Conservation (phyloP, 2,888 invertebrate genomes). For the Ophion costatus region DNA sequence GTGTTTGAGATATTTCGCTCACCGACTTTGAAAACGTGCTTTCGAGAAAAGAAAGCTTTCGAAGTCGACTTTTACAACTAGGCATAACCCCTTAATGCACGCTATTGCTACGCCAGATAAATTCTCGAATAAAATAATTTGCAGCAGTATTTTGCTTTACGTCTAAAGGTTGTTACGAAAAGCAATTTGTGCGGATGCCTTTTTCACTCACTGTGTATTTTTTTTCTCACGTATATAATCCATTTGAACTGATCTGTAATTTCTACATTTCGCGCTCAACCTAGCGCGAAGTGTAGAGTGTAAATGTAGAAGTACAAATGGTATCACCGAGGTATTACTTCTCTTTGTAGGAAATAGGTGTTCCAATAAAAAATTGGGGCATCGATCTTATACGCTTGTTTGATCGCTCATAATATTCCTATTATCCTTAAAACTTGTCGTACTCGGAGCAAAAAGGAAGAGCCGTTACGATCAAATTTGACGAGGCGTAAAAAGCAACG, state of each 20-base stretch:
- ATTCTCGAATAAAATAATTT: too few relatives aligned
- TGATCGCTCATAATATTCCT: background rate
- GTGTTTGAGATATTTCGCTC: too few relatives aligned
- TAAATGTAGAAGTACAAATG: background rate
- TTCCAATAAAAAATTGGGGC: background rate
- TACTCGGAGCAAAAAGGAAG: background rate
- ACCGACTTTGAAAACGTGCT: too few relatives aligned
- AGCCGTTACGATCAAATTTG: conserved; percentile 2
- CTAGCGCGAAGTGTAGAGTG: background rate
- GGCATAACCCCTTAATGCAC: too few relatives aligned
- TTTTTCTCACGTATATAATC: background rate
- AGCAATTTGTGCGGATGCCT: too few relatives aligned
- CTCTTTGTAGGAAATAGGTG: background rate
- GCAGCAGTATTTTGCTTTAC: too few relatives aligned
- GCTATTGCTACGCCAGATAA: too few relatives aligned
- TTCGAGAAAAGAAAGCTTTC: too few relatives aligned
- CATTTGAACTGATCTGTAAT: background rate
- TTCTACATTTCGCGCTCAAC: too few relatives aligned
- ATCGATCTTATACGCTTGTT: background rate
- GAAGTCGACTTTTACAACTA: too few relatives aligned
- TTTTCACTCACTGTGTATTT: too few relatives aligned
- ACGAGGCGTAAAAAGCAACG: conserved; percentile 1
- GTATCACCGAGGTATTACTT: background rate
- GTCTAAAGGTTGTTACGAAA: too few relatives aligned
- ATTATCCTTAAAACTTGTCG: background rate